Base-by-base conservation (phyloP, 2,797 vertebrate species). In the Eulemur albifrons region DNA sequence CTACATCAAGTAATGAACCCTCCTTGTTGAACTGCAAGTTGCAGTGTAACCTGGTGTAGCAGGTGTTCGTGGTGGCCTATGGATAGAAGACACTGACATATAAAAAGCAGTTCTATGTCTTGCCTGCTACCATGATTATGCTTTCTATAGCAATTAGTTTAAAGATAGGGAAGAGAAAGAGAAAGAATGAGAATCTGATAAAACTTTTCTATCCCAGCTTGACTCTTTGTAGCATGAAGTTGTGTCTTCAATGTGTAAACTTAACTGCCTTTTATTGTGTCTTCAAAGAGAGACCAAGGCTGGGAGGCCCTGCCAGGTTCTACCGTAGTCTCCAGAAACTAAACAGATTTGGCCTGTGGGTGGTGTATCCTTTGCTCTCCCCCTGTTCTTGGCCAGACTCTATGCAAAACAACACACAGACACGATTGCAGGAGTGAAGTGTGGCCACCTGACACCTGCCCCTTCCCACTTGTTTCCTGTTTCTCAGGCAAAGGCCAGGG, bases 391-490 rank as follows among this genome's bases (percentile, higher is more conserved):
- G 11, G 43, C 17, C 48, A 79, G 21, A 17, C 14, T 54, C 2
- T 5, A 4, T 35, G 23, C 13, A 38, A 59, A 61, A n/a, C 18
- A 77, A 61, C 2, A 43, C 25, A 17, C 0, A 1, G 8, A 48
- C 57, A 61, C 4, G 5, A 18, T 3, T 1, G 48, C 23, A 72
- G 17, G 17, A 70, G 11, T 0, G 1, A 79, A 50, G 30, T 2
- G 13, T 1, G 2, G 32, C 5, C 38, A 32, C 13, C 5, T 0
- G 11, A 57, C 11, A 4, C 1, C 17, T 43, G 14, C 23, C 25
- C 3, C 32, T 80, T 43, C 25, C 54, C 10, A 3, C 35, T 25
- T 10, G 61, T 27, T 15, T 25, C 32, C 27, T 54, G 38, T 11
- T 50, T 32, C 32, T 65, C 14, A 13, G 21, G 38, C 18, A 88